Conservation (phyloP, 2,113 vertebrate species). For the Emydura subglobosa region DNA sequence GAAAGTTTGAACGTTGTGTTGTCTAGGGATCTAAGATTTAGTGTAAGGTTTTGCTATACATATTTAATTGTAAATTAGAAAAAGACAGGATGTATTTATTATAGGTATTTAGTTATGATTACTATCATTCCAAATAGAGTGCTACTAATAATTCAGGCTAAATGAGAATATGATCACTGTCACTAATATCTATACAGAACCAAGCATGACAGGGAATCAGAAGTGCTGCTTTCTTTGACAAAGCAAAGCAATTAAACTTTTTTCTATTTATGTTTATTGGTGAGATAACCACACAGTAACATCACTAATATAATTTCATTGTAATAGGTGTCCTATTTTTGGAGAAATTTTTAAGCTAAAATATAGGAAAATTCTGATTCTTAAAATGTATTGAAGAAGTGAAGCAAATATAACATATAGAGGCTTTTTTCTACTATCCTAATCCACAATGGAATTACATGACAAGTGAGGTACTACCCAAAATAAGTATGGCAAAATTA, state of each 20-base stretch:
- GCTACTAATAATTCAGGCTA: neutral
- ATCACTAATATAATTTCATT: neutral
- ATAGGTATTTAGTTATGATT: neutral
- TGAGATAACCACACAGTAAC: neutral
- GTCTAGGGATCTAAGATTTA: neutral
- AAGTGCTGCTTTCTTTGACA: neutral
- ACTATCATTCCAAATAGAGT: neutral
- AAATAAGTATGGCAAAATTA: neutral
- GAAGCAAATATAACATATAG: neutral
- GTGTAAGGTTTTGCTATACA: neutral
- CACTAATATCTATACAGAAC: neutral
- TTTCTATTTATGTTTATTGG: neutral
- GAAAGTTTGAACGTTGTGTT: neutral
- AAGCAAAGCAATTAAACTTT: neutral
- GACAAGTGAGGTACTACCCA: neutral
- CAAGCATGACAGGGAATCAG: neutral
- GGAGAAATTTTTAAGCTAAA: neutral
- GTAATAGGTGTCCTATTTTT: neutral
- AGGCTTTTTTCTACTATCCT: neutral
- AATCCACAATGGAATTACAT: neutral
- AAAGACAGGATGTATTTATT: neutral
- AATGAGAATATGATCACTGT: neutral
- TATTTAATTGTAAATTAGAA: neutral
- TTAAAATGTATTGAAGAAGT: neutral
- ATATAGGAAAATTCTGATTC: neutral